Evolutionary conservation across 2,888 invertebrate genomes (phyloP), one percentile per base, ranked within the genome.

Genomic region (Pseudococcus longispinus): DNA sequence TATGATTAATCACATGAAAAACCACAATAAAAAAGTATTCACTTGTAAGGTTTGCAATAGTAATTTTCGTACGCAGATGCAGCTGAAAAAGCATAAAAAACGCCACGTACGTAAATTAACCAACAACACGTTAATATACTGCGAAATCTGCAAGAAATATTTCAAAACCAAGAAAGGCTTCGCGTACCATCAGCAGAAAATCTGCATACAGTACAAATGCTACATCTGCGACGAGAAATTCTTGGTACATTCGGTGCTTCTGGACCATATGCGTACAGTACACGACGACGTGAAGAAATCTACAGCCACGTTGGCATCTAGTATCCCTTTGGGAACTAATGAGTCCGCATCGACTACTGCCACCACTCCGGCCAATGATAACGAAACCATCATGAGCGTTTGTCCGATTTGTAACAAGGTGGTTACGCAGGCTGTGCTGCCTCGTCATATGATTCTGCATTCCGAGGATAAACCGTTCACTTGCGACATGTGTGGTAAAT

Each of bases 391-490:
- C 0, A 77, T 51, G 51, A 80, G 86, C 55, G 77, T 32, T 13
- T 86, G 86, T 23, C 44, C 77, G 13, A 37, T 86, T 13, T 86
- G 86, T 26, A 11, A 37, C 13, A 86, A 86, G 23, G 80, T 80
- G 23, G 86, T 86, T 9, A 86, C 86, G 23, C n/a, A 29, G 32
- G 86, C 86, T 13, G 80, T 77, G 86, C 32, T 86, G 55, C 77
- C 86, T 13, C 86, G 86, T n/a, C 86, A 86, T 37, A 86, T 86
- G 86, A 32, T 86, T 9, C 20, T 86, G 86, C 86, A 86, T 29
- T 46, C 23, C 8, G 55, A 86, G 13, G 77, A 44, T 11, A 44
- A 51, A n/a, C 86, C 86, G 9, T 86, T 80, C 32, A 80, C 80
- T 8, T 86, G 86, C 37, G 86, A 86, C 46, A 18, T 86, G 29